phyloP scores from a whole-genome alignment of 2,888 invertebrate genomes.

The Branchipolynoe longqiensis region DNA sequence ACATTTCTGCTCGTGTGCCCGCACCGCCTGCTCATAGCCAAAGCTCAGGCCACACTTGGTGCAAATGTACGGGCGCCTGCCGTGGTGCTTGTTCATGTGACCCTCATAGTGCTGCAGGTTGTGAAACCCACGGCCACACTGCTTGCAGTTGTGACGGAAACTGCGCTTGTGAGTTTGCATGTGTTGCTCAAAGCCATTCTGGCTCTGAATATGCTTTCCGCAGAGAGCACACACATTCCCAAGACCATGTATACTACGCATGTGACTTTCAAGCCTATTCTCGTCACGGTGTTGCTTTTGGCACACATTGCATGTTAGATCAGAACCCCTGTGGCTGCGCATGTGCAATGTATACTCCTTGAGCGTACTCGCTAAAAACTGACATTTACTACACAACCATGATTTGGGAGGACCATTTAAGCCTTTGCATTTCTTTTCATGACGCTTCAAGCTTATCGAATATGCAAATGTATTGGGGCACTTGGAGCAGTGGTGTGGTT shows the following conservation, averaged over 20 bases:
- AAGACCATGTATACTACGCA: neutral
- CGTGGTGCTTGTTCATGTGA: slow-evolving; percentile 14
- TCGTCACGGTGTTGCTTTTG: neutral
- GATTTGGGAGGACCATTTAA: neutral
- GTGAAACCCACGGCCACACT: neutral
- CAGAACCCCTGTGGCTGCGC: neutral
- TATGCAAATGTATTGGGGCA: slow-evolving; percentile 28
- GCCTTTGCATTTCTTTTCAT: slow-evolving; percentile 24
- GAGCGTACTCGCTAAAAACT: neutral
- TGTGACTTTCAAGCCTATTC: neutral
- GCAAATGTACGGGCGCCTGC: neutral
- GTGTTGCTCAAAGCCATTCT: slow-evolving; percentile 28
- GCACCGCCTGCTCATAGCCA: slow-evolving; percentile 16
- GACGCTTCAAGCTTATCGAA: neutral
- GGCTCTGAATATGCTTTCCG: slow-evolving; percentile 18
- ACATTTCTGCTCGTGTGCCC: slow-evolving; percentile 9
- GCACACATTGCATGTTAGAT: slow-evolving; percentile 2
- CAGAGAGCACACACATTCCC: neutral
- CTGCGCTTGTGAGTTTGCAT: slow-evolving; percentile 7
- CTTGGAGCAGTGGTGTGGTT: neutral
- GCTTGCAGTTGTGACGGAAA: neutral
- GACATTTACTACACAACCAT: neutral
- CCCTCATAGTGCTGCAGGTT: slow-evolving; percentile 32
- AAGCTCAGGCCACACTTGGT: slow-evolving; percentile 2
- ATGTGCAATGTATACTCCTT: neutral